Conservation (phyloP, 2,797 vertebrate species). For the Allobates femoralis region DNA sequence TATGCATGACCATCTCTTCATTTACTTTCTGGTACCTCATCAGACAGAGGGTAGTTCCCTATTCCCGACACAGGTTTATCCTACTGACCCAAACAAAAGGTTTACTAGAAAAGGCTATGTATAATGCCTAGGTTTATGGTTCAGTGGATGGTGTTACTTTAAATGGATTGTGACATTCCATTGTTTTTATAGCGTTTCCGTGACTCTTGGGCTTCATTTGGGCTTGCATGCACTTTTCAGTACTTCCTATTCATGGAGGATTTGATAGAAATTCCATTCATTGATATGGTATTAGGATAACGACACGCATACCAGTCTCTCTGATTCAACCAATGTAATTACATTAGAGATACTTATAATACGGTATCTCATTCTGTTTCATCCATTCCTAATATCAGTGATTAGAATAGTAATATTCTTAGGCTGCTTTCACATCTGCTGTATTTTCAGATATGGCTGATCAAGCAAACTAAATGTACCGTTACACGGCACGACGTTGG, state of each 20-base stretch:
- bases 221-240: not conserved
- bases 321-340: not conserved
- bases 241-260: constrained; percentile 10
- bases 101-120: not conserved
- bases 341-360: not conserved
- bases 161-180: not conserved
- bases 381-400: not conserved
- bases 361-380: not conserved
- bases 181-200: not conserved
- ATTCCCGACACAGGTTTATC: too few species aligned
- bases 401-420: too few species aligned
- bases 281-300: constrained; percentile 12
- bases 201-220: not conserved
- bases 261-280: constrained; percentile 8
- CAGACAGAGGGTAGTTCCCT: too few species aligned
- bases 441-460: too few species aligned
- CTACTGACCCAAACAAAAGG: not conserved
- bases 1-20: too few species aligned
- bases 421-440: too few species aligned
- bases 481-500: too few species aligned
- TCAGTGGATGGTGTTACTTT: not conserved
- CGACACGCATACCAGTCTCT: not conserved
- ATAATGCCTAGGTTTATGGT: not conserved
- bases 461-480: too few species aligned
- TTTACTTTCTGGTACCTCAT: too few species aligned